phyloP scores from a whole-genome alignment of 1,140 invertebrate genomes.

The Drosophila ercepeae region DNA sequence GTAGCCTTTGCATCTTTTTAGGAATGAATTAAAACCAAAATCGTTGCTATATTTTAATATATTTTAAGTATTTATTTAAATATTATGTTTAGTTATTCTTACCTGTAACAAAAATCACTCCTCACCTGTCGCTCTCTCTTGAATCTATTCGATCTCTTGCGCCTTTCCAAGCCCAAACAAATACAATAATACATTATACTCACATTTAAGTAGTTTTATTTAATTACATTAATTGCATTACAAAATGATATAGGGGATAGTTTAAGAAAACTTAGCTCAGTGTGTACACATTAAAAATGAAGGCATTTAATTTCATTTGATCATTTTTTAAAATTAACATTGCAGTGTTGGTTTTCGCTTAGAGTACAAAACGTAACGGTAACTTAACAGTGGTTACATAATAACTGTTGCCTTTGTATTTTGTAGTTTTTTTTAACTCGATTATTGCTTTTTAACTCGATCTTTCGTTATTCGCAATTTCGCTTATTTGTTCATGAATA shows the following conservation, averaged over 20 bases:
- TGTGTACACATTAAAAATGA: slow-evolving; percentile 51
- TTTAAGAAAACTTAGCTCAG: slow-evolving; percentile 56
- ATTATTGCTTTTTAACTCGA: slow-evolving; percentile 19
- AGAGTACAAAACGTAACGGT: slow-evolving; percentile 76
- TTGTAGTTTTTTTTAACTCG: slow-evolving; percentile 20
- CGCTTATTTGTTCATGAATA: slow-evolving; percentile 74
- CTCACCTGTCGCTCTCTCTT: slow-evolving; percentile 29
- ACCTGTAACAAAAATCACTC: slow-evolving; percentile 11
- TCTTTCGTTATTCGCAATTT: slow-evolving; percentile 32
- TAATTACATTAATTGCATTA: slow-evolving; percentile 79
- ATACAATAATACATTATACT: slow-evolving; percentile 15
- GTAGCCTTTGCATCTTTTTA: no score
- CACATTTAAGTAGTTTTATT: slow-evolving; percentile 72
- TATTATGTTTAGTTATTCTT: neutral
- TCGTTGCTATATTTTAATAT: no score
- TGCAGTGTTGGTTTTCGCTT: slow-evolving; percentile 61
- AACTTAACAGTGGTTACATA: slow-evolving; percentile 73
- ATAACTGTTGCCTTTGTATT: slow-evolving; percentile 58
- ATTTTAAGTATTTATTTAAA: no score
- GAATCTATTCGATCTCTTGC: slow-evolving; percentile 1
- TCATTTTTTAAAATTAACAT: slow-evolving; percentile 73
- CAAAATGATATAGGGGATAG: slow-evolving; percentile 53
- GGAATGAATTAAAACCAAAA: no score
- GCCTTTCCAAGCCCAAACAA: slow-evolving; percentile 4
- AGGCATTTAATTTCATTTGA: slow-evolving; percentile 47